phyloP scores from a whole-genome alignment of 2,888 invertebrate genomes.

The Synanthedon vespiformis region DNA sequence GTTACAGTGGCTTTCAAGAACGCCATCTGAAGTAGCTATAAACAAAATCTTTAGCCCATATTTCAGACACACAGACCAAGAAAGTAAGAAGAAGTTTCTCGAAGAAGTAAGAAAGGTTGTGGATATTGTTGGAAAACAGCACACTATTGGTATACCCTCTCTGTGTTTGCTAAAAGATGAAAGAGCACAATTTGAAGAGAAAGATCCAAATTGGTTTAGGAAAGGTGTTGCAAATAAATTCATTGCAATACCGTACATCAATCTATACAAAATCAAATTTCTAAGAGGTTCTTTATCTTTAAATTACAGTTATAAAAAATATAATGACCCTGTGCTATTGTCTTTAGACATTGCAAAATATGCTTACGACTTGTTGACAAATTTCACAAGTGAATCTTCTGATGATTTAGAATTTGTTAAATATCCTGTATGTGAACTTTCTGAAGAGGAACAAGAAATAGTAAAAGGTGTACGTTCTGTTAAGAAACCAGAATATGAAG shows the following conservation, averaged over 20 bases:
- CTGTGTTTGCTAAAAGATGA: constrained; percentile 7
- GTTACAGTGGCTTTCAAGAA: not conserved
- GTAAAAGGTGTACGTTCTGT: constrained; percentile 3
- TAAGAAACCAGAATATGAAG: constrained; percentile 17
- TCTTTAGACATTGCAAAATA: constrained; percentile 27
- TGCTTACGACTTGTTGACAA: constrained; percentile 24
- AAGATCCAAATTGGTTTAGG: constrained; percentile 19
- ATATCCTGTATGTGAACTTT: not conserved
- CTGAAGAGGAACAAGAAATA: not conserved
- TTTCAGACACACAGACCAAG: not conserved
- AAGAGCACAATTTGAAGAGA: constrained; percentile 1
- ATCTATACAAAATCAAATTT: constrained; percentile 9
- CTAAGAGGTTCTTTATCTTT: constrained; percentile 11
- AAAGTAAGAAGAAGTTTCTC: constrained; percentile 2
- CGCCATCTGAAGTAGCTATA: not conserved
- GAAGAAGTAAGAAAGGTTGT: constrained; percentile 1
- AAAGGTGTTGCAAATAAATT: constrained; percentile 15
- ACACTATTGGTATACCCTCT: constrained; percentile 7
- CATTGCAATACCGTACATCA: constrained; percentile 13
- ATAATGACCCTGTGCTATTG: constrained; percentile 13
- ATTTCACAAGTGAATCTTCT: constrained; percentile 12
- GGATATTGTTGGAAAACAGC: constrained; percentile 4
- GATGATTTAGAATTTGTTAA: not conserved
- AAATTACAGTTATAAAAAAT: constrained; percentile 9
- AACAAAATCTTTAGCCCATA: not conserved